Evolutionary conservation across 2,797 vertebrate genomes (phyloP), one percentile per base, ranked within the genome.

Genomic region (Nasua narica): DNA sequence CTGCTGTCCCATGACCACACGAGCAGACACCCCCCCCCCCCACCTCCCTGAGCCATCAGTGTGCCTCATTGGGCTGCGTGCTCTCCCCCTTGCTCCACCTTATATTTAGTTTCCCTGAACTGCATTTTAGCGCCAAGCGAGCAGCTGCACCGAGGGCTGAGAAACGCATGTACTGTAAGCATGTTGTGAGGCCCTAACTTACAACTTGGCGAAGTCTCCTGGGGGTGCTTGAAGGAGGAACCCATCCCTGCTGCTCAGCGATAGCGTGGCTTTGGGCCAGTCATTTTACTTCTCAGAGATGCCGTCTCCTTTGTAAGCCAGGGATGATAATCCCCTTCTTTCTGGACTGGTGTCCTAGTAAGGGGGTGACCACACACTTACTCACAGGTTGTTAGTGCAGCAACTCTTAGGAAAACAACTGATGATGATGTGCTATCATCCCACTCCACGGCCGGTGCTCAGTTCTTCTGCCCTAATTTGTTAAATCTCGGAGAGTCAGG

Each of bases 131-230:
- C 8, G 16, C 3, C 19, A 43, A 23, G 74, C 21, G 23, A 1
- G 43, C 35, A 1, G 79, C 56, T 46, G 4, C 37, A 3, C 0
- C 27, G 56, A 43, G 29, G 76, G 16, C 76, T 29, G 48, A 35
- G 79, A 86, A 40, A 16, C 0, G 11, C 0, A 0, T 43, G 40
- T 40, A 21, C n/a, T 1, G 18, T 37, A 2, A 21, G 54, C 15
- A 0, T 2, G 56, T 21, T 2, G 32, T 62, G 54, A 69, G 21
- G 10, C 29, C 12, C 8, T 69, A 19, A 0, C 23, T 60, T n/a
- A 10, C 4, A 7, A 27, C 7, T 27, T 29, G 10, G 46, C 48
- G 54, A 40, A 15, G 81, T 40, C 56, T 90, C 43, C 62, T 1
- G n/a, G 27, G 10, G 35, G 11, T 1, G 12, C 52, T n/a, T 37